These are phyloP conservation scores for Euura lappo DNA, from an alignment of 1,140 invertebrate genomes.

Conservation along the genomic window DNA sequence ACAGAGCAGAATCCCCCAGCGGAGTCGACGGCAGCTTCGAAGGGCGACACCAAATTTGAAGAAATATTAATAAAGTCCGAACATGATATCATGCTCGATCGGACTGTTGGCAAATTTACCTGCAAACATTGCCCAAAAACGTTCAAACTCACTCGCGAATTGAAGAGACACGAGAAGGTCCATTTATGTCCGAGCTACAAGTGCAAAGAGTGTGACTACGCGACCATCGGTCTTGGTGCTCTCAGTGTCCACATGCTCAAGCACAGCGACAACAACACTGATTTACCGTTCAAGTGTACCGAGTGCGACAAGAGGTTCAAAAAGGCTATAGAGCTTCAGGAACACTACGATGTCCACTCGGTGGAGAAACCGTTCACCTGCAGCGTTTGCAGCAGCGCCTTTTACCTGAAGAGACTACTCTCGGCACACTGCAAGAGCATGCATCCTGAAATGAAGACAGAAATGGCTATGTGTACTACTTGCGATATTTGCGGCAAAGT, in stretches of 20 bases:
- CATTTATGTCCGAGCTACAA: conserved; percentile 52
- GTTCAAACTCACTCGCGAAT: conserved; percentile 51
- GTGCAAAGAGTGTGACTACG: conserved; percentile 58
- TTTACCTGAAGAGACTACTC: conserved; percentile 52
- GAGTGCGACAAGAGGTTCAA: conserved; percentile 70
- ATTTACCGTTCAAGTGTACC: conserved; percentile 67
- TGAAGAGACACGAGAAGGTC: conserved; percentile 57
- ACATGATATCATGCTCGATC: conserved; percentile 32
- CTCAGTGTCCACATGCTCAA: conserved; percentile 52
- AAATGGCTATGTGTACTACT: conserved; percentile 52
- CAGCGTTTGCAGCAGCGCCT: conserved; percentile 64
- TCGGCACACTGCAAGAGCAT: conserved; percentile 50
- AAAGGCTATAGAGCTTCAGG: conserved; percentile 54
- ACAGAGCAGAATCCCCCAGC: conserved; percentile 34
- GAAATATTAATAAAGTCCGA: neutral
- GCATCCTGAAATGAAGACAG: conserved; percentile 54
- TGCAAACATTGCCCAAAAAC: conserved; percentile 57
- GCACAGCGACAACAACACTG: conserved; percentile 48
- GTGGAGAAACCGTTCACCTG: conserved; percentile 65
- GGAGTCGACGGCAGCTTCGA: conserved; percentile 17
- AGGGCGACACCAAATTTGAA: neutral
- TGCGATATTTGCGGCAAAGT: conserved; percentile 60
- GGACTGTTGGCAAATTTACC: conserved; percentile 49
- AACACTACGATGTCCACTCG: conserved; percentile 58
- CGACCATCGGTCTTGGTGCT: conserved; percentile 52